A percentile compares a stretch with the other conserved stretches of the same genome.
These are phyloP conservation scores for Athalia circularis DNA, from an alignment of 2,888 invertebrate species.

Conservation along the genomic window DNA sequence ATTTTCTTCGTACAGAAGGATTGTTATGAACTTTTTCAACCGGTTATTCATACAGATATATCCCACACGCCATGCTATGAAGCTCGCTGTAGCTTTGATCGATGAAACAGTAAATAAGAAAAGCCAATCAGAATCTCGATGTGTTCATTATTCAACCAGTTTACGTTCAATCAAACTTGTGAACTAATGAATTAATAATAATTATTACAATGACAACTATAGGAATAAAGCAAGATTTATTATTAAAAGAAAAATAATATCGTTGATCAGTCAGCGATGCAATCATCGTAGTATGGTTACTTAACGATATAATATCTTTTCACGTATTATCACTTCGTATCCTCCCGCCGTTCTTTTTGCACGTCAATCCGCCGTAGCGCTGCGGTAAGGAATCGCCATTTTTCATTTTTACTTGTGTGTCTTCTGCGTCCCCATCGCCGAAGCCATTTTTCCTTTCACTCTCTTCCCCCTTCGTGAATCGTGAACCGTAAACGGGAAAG, in stretches of 20 bases:
- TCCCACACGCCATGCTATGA: neutral
- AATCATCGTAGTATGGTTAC: too few relatives aligned
- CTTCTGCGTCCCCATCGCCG: too few relatives aligned
- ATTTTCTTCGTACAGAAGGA: too few relatives aligned
- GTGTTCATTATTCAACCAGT: constrained; percentile 7
- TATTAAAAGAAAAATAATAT: neutral
- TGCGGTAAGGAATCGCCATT: neutral
- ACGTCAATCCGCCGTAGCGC: neutral
- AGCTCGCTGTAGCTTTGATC: neutral
- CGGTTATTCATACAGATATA: constrained; percentile 2
- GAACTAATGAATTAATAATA: constrained; percentile 14
- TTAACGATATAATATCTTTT: too few relatives aligned
- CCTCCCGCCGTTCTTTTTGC: too few relatives aligned
- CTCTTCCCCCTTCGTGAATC: too few relatives aligned
- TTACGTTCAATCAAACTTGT: constrained; percentile 3
- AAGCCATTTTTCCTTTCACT: too few relatives aligned
- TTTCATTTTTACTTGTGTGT: neutral
- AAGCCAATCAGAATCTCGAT: constrained; percentile 25
- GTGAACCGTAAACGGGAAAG: too few relatives aligned
- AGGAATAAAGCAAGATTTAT: constrained; percentile 8
- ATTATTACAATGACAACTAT: neutral
- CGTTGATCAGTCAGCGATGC: neutral
- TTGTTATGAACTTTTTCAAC: neutral
- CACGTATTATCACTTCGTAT: too few relatives aligned
- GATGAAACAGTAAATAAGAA: neutral